Percentiles rank a stretch among this genome's conserved stretches.
Conservation (phyloP, 2,888 invertebrate genomes). For the Apomyelois bistriatella region DNA sequence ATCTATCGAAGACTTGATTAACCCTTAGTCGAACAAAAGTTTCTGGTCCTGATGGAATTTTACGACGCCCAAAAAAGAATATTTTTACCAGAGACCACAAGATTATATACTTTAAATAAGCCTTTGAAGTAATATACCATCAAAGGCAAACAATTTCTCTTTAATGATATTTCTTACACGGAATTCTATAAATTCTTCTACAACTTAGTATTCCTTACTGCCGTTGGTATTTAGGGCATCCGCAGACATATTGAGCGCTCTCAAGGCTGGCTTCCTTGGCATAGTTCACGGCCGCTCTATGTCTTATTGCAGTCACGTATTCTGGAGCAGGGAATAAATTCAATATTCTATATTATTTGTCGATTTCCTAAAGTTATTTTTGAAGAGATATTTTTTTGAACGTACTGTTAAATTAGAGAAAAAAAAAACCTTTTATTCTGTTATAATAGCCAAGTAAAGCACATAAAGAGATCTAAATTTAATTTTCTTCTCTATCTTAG, state of each 20-base stretch:
- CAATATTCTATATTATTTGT: constrained; percentile 5
- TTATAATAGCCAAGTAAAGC: too few species aligned
- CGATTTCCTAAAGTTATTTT: neutral
- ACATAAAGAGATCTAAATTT: too few species aligned
- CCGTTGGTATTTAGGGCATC: neutral
- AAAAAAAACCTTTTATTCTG: too few species aligned
- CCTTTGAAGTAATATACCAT: too few species aligned
- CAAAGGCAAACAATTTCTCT: neutral
- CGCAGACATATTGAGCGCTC: constrained; percentile 1
- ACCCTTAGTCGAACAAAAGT: too few species aligned
- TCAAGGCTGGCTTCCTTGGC: neutral
- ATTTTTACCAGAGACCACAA: too few species aligned
- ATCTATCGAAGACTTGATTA: too few species aligned
- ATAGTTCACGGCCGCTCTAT: constrained; percentile 7
- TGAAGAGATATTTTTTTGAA: neutral
- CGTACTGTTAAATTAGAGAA: too few species aligned
- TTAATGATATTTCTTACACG: neutral
- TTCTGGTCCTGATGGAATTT: too few species aligned
- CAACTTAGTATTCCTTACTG: neutral
- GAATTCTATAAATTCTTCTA: neutral
- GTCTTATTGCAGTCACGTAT: neutral
- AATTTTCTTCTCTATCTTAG: too few species aligned
- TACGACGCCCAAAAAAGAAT: too few species aligned
- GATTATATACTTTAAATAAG: too few species aligned
- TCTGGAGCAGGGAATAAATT: neutral